Conservation (phyloP, 2,113 vertebrate genomes). For the Embiotoca jacksoni region DNA sequence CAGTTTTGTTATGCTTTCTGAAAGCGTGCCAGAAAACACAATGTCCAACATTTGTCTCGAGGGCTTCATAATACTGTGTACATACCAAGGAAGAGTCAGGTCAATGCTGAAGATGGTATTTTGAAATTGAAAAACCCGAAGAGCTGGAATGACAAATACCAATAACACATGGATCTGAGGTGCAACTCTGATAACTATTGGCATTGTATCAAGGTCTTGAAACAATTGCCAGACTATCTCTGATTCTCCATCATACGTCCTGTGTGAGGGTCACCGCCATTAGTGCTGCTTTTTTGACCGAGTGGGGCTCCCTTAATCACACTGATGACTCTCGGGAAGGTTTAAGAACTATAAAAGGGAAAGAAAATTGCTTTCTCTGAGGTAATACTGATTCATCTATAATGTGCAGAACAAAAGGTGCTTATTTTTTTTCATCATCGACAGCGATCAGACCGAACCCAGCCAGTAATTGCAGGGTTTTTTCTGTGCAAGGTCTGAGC, state of each 20-base stretch:
- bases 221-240: not conserved
- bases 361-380: constrained; percentile 44
- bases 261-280: constrained; percentile 23
- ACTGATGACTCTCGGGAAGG: constrained; percentile 46
- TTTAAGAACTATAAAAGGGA: constrained; percentile 37
- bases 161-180: constrained; percentile 1
- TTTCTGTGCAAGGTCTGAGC: constrained; percentile 34
- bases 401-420: constrained; percentile 56
- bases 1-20: not conserved
- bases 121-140: constrained; percentile 39
- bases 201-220: constrained; percentile 33
- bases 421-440: constrained; percentile 7
- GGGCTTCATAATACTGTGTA: not conserved
- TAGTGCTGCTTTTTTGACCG: constrained; percentile 25
- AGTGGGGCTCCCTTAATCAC: constrained; percentile 46
- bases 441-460: constrained; percentile 54
- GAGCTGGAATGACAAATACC: not conserved
- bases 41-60: not conserved
- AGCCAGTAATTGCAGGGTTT: constrained; percentile 68
- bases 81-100: constrained; percentile 12
- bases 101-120: constrained; percentile 18
- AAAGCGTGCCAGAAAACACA: constrained; percentile 8
- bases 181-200: constrained; percentile 21
- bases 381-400: constrained; percentile 61
- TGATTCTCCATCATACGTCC: constrained; percentile 6